Evolutionary conservation across 2,797 vertebrate species (phyloP).

Genomic region (Microtus californicus): DNA sequence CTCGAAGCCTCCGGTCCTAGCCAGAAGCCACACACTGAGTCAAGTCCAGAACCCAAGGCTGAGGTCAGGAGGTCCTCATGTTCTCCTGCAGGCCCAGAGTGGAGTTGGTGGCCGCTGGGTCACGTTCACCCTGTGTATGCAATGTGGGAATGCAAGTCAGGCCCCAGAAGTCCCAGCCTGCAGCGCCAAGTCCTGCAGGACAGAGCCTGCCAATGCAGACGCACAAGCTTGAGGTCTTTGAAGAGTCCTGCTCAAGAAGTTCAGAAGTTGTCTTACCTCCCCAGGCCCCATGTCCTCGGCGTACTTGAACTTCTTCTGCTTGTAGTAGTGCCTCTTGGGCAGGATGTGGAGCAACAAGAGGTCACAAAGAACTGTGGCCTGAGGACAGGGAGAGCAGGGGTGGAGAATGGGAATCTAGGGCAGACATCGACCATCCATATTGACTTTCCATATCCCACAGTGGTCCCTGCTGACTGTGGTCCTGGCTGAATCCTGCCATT

Average conservation of each 20-base stretch:
- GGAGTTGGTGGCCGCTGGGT: constrained; percentile 67
- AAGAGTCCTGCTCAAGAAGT: rapidly evolving
- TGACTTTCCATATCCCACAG: neutral
- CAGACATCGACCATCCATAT: neutral
- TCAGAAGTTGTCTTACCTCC: constrained; percentile 74
- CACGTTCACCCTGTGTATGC: constrained; percentile 55
- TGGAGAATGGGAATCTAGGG: neutral
- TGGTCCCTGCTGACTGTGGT: neutral
- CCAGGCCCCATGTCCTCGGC: constrained; percentile 82
- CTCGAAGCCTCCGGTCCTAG: neutral
- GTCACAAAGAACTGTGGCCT: constrained; percentile 98
- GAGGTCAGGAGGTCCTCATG: constrained; percentile 77
- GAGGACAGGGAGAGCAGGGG: neutral
- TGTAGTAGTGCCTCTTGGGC: constrained; percentile 95
- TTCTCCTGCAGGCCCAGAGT: constrained; percentile 80
- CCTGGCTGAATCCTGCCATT: neutral
- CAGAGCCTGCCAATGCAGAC: neutral
- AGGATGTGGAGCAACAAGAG: constrained; percentile 94
- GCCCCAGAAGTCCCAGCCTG: neutral
- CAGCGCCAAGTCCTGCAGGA: neutral
- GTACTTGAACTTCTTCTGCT: constrained; percentile 98
- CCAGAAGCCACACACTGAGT: neutral
- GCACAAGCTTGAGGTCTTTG: neutral
- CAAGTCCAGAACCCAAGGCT: neutral
- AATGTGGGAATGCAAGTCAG: neutral